Evolutionary conservation across 2,888 invertebrate species (phyloP), one percentile per base, ranked within the genome.

Genomic region (Ferdinandea cuprea): DNA sequence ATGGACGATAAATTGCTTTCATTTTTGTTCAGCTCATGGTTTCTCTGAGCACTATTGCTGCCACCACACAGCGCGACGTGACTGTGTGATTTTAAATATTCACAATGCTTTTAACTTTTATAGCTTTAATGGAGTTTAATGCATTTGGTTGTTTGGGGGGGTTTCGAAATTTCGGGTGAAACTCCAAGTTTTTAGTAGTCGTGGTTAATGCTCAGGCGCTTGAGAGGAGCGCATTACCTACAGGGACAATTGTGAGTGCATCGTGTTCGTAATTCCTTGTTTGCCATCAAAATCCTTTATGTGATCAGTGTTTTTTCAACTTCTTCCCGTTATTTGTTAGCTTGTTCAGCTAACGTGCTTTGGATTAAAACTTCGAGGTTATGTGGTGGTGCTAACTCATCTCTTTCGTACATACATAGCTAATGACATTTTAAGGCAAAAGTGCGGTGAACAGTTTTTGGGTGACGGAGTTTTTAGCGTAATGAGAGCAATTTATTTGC

Each of bases 51-150:
- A 7, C 4, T 25, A 37, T 40, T 42, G 28, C 40, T 42, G 28
- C 40, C 35, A 61, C 30, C 58, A 58, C 72, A 66, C 17, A 59
- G 46, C 37, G 76, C 69, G 65, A 81, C 71, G 59, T 77, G 76
- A 76, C 37, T 59, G 76, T 54, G 48, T 48, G 83, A 72, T 83
- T 72, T 83, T 83, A 83, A 83, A 77, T 83, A 77, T 83, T 77
- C 83, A 83, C 74, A 77, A 61, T 66, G 72, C 83, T 77, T 66
- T 83, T 66, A 77, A 72, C 83, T 83, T 83, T 77, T 72, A 77
- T 61, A 54, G 72, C 83, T 77, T 77, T 81, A 81, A 81, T 81
- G 77, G 81, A 65, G 71, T 83, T 83, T 77, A 71, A 80, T 79
- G 78, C 66, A 52, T 79, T 46, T 58, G 13, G 37, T 17, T 32